phyloP scores from a whole-genome alignment of 2,888 invertebrate species.

The Leucoma salicis region DNA sequence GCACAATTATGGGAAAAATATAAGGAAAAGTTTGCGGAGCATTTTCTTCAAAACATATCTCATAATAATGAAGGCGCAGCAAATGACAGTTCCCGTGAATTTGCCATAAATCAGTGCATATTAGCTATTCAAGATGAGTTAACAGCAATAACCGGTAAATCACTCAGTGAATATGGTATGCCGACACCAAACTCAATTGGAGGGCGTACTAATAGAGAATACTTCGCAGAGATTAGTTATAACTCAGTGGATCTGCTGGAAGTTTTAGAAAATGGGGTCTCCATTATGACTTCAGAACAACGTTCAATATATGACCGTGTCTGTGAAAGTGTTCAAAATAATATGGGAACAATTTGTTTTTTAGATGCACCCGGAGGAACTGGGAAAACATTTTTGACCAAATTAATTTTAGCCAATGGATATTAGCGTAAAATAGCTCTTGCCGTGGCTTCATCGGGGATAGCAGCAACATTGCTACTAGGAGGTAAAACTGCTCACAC shows the following conservation, averaged over 20 bases:
- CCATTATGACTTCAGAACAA: constrained; percentile 6
- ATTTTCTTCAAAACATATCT: neutral
- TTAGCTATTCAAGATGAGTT: constrained; percentile 6
- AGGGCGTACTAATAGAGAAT: constrained; percentile 13
- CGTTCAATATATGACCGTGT: constrained; percentile 13
- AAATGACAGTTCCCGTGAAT: constrained; percentile 3
- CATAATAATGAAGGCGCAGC: neutral
- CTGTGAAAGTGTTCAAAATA: constrained; percentile 11
- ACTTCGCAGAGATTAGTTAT: constrained; percentile 14
- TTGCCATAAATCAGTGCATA: constrained; percentile 3
- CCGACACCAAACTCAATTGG: constrained; percentile 1
- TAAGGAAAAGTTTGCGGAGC: neutral
- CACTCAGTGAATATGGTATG: constrained; percentile 9
- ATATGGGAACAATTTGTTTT: neutral
- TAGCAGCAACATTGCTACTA: neutral
- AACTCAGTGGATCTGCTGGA: constrained; percentile 13
- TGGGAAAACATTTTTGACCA: neutral
- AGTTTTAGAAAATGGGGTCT: constrained; percentile 15
- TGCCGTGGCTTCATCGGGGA: neutral
- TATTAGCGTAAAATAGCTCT: neutral
- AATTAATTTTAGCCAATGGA: neutral
- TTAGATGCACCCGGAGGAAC: neutral
- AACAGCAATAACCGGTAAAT: neutral
- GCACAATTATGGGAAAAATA: constrained; percentile 4
- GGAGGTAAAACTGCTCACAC: neutral